These are phyloP conservation scores for Puntigrus tetrazona DNA, from an alignment of 2,113 vertebrate species.

Conservation along the genomic window DNA sequence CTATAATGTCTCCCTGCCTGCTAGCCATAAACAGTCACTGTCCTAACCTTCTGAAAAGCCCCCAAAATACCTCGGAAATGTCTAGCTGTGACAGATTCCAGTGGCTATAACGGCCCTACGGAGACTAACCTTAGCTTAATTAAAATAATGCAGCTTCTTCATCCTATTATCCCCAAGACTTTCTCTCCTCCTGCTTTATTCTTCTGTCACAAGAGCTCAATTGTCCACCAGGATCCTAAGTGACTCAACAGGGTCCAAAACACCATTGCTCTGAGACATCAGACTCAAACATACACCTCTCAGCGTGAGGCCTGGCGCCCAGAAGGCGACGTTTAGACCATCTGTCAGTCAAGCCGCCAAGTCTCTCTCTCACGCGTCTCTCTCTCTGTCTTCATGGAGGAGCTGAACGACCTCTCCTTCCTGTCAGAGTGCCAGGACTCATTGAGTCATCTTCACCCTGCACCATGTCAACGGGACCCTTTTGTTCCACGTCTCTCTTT, in stretches of 20 bases:
- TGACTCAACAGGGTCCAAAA: conserved; percentile 53
- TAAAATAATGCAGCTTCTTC: conserved; percentile 49
- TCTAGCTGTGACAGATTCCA: conserved; percentile 53
- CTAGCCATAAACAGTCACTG: conserved; percentile 55
- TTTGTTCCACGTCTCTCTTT: conserved; percentile 53
- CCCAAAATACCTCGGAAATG: conserved; percentile 46
- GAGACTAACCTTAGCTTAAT: conserved; percentile 57
- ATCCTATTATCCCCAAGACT: conserved; percentile 36
- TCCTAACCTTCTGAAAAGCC: conserved; percentile 47
- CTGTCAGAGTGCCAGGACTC: conserved; percentile 59
- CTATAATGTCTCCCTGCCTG: conserved; percentile 54
- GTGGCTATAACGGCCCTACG: conserved; percentile 52
- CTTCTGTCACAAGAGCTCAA: conserved; percentile 35
- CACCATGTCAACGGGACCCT: conserved; percentile 36
- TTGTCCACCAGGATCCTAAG: conserved; percentile 41
- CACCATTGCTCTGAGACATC: conserved; percentile 29
- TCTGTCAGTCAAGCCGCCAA: conserved; percentile 60
- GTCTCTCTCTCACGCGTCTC: not conserved
- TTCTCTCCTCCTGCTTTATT: not conserved
- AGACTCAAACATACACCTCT: conserved; percentile 45
- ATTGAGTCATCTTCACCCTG: conserved; percentile 57
- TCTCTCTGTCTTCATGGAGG: conserved; percentile 43
- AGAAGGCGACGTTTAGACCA: conserved; percentile 58
- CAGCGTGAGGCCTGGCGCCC: conserved; percentile 37
- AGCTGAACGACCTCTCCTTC: conserved; percentile 63